Percentiles rank a stretch among this genome's conserved stretches.
These are phyloP conservation scores for Panulirus ornatus DNA, from an alignment of 1,140 invertebrate species.

Conservation along the genomic window DNA sequence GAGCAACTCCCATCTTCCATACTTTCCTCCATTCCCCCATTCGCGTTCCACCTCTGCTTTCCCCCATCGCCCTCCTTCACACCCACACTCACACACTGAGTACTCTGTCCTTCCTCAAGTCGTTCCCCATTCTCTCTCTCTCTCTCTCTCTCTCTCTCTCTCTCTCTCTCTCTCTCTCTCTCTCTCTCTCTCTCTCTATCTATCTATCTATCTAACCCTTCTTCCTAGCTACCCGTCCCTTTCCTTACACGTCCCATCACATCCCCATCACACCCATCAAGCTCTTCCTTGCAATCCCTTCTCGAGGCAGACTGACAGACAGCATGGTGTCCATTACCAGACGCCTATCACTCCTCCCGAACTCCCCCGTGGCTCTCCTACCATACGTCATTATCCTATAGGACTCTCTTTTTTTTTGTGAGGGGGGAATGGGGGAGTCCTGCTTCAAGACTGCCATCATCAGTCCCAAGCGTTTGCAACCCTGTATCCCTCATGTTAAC, in stretches of 20 bases:
- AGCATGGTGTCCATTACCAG: conserved; percentile 6
- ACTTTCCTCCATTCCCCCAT: neutral
- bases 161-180: neutral
- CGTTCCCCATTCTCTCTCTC: neutral
- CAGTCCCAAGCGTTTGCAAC: too few species aligned
- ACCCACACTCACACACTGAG: too few species aligned
- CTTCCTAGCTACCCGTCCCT: neutral
- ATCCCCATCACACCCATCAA: neutral
- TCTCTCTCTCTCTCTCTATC: neutral
- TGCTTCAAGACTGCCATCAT: too few species aligned
- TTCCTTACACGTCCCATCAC: neutral
- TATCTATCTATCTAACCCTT: neutral
- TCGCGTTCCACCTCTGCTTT: neutral
- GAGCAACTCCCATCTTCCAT: neutral
- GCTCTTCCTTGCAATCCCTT: neutral
- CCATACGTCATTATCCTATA: too few species aligned
- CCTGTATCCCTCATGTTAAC: too few species aligned
- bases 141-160: conserved; percentile 10
- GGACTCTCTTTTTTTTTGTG: too few species aligned
- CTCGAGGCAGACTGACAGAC: neutral
- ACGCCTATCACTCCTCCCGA: neutral
- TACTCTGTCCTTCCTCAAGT: conserved; percentile 19
- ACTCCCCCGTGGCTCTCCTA: neutral
- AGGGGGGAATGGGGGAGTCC: too few species aligned
- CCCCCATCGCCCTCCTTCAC: neutral